Base-by-base conservation (phyloP, 2,888 invertebrate species). In the Notocelia uddmanniana region DNA sequence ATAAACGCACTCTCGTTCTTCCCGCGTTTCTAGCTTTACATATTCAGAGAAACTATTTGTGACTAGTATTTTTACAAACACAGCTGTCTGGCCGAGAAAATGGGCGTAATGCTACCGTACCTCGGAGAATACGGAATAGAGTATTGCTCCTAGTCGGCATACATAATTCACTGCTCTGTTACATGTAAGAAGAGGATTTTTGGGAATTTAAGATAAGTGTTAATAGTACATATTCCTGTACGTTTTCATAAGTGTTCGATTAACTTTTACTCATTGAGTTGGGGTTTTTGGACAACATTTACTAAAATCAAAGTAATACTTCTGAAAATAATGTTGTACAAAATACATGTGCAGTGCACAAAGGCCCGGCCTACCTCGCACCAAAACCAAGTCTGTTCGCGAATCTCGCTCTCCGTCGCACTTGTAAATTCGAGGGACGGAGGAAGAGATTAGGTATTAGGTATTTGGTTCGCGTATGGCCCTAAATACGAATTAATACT, bases 11-110 rank as follows among this genome's bases (percentile, higher is more conserved):
- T 63, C 50, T 11, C 15, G 23, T 6, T 23, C 15, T 8, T 21
- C n/a, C 3, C 21, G 23, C 34, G 19, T 59, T 34, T 18, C 50
- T 50, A 9, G 31, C 63, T 63, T 31, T 10, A 64, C 52, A 37
- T 64, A 54, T 64, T 64, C 64, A 54, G 52, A 9, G 52, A 64
- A 63, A 64, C 64, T 54, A 54, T 63, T 41, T 64, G 64, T 21
- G 52, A 34, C 63, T 52, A 64, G 64, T 54, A 37, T 37, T 23
- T 64, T 50, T 37, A 13, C 55, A 55, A 21, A 26, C 23, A 23
- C 50, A 63, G 37, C 54, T 52, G 63, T 26, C 64, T 54, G 37
- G 52, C 11, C 37, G n/a, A 15, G 23, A 64, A 52, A 64, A 54
- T 37, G 15, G 52, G n/a, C 21, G 64, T 37, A 64, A 54, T 54